Conservation (phyloP, 2,113 vertebrate genomes). For the Poeciliopsis turrubarensis region DNA sequence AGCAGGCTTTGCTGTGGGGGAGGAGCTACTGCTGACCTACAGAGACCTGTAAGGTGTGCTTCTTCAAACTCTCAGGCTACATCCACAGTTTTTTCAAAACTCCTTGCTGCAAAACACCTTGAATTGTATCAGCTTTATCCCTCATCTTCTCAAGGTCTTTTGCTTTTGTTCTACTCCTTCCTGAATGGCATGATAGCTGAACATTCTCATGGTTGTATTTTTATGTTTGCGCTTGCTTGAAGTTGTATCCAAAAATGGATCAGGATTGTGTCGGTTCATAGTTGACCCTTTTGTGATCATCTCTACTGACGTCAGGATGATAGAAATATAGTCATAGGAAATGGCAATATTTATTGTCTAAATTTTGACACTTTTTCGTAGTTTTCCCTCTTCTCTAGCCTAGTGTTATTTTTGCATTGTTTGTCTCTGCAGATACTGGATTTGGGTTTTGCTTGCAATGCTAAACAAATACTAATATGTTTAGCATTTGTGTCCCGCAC, state of each 20-base stretch:
- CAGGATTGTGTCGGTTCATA: not conserved
- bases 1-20: too few relatives aligned
- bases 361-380: not conserved
- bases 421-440: constrained; percentile 43
- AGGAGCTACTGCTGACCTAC: too few relatives aligned
- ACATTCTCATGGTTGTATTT: too few relatives aligned
- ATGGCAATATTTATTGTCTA: not conserved
- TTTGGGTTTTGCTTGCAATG: constrained; percentile 24
- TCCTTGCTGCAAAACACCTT: too few relatives aligned
- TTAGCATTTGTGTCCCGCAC: constrained; percentile 53
- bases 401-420: not conserved
- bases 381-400: not conserved
- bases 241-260: not conserved
- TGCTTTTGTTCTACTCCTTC: not conserved
- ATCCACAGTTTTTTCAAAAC: too few relatives aligned
- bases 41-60: too few relatives aligned
- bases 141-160: not conserved
- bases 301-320: not conserved
- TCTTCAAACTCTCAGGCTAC: too few relatives aligned
- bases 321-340: too few relatives aligned
- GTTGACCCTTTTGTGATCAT: not conserved
- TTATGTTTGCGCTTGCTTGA: not conserved
- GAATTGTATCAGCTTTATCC: not conserved
- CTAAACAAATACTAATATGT: too few relatives aligned
- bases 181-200: too few relatives aligned